phyloP scores from a whole-genome alignment of 2,113 vertebrate species.

The Scartelaos histophorus region DNA sequence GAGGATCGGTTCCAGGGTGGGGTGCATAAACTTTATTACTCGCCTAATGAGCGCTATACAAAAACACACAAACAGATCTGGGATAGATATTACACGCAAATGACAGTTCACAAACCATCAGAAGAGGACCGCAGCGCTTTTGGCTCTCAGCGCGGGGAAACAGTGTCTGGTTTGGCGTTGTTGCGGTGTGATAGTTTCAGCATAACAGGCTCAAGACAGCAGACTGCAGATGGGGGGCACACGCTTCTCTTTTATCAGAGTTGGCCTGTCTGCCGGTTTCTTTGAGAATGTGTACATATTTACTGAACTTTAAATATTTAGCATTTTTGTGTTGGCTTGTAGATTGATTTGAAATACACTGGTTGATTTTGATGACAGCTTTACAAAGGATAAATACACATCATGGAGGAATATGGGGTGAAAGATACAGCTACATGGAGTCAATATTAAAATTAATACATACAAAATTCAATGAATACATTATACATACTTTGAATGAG shows the following conservation, averaged over 20 bases:
- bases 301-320: too few species aligned
- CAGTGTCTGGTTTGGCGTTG: conserved; percentile 29
- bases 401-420: too few species aligned
- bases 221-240: conserved; percentile 7
- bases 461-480: too few species aligned
- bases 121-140: conserved; percentile 20
- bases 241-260: too few species aligned
- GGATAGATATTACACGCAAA: conserved; percentile 14
- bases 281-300: too few species aligned
- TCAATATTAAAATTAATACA: too few species aligned
- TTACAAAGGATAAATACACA: too few species aligned
- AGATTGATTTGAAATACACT: too few species aligned
- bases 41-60: not conserved
- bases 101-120: conserved; percentile 31
- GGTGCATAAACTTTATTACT: conserved; percentile 34
- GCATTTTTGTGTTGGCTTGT: too few species aligned
- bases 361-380: too few species aligned
- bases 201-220: conserved; percentile 10
- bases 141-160: conserved; percentile 40
- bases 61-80: not conserved
- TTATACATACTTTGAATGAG: too few species aligned
- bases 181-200: conserved; percentile 9
- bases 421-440: too few species aligned
- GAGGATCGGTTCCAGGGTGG: conserved; percentile 9
- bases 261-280: not conserved